phyloP scores from a whole-genome alignment of 1,140 invertebrate species.

The Centruroides vittatus region DNA sequence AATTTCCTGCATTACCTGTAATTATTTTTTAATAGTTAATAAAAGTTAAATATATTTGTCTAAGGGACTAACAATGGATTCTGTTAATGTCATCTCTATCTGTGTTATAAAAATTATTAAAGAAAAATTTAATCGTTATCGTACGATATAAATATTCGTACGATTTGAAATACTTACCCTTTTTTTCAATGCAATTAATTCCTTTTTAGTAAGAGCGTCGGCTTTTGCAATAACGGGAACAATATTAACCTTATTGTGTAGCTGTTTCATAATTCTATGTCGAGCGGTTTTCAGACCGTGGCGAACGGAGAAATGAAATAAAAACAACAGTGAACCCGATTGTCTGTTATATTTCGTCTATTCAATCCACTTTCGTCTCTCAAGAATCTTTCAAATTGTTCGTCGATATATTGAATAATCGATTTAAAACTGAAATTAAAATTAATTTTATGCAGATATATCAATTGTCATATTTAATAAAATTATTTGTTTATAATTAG shows the following conservation, averaged over 20 bases:
- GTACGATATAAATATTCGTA: too few relatives aligned
- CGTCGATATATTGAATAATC: conserved; percentile 85
- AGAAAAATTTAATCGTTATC: too few relatives aligned
- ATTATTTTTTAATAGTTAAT: not conserved
- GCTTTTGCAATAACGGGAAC: conserved; percentile 98
- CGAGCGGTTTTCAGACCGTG: conserved; percentile 88
- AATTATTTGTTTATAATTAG: too few relatives aligned
- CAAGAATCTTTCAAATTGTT: conserved; percentile 76
- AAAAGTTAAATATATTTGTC: too few relatives aligned
- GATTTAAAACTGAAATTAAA: conserved; percentile 29
- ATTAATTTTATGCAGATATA: too few relatives aligned
- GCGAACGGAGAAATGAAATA: conserved; percentile 98
- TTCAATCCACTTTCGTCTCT: conserved; percentile 83
- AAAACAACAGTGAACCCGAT: conserved; percentile 90
- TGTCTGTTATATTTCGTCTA: conserved; percentile 79
- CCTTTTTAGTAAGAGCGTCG: conserved; percentile 92
- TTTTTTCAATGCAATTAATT: conserved; percentile 75
- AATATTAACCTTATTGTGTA: conserved; percentile 93
- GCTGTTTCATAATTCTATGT: conserved; percentile 96
- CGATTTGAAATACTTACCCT: conserved; percentile 28
- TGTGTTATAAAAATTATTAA: too few relatives aligned
- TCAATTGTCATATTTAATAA: too few relatives aligned
- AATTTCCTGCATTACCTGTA: conserved; percentile 27
- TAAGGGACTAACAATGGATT: too few relatives aligned
- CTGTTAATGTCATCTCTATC: too few relatives aligned